Percentiles rank a stretch among this genome's conserved stretches.
Conservation (phyloP, 2,797 vertebrate species). For the Cynopterus sphinx region DNA sequence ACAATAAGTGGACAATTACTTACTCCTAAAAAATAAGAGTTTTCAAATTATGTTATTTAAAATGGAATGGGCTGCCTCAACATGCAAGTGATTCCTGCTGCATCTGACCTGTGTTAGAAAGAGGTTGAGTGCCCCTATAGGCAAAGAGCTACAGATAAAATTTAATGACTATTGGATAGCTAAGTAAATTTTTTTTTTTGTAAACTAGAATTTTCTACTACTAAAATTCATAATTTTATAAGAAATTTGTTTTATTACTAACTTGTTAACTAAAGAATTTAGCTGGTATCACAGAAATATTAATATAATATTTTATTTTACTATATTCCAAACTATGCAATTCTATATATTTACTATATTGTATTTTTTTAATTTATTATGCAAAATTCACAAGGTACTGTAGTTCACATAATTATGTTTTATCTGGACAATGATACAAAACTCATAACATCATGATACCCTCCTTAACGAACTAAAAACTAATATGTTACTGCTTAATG, state of each 20-base stretch:
- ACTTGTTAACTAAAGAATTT: not conserved
- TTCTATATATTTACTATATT: not conserved
- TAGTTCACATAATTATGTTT: not conserved
- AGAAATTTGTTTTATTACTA: not conserved
- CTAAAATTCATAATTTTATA: not conserved
- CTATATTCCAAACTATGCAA: not conserved
- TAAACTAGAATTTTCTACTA: not conserved
- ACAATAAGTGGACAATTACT: not conserved
- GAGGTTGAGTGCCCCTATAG: not conserved
- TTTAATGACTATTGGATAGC: not conserved
- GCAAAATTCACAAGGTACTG: not conserved
- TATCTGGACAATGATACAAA: not conserved
- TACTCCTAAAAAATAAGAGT: not conserved
- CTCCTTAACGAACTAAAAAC: not conserved
- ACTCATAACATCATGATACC: not conserved
- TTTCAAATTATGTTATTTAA: not conserved
- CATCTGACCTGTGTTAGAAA: not conserved
- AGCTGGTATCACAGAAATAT: not conserved
- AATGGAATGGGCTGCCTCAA: not conserved
- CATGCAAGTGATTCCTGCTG: not conserved
- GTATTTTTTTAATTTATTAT: not conserved
- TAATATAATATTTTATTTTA: not conserved
- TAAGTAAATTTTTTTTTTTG: not conserved
- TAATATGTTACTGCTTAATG: not conserved
- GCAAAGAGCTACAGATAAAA: not conserved